Evolutionary conservation across 2,113 vertebrate species (phyloP), one percentile per base, ranked within the genome.

Genomic region (Boulengeromyrus knoepffleri): DNA sequence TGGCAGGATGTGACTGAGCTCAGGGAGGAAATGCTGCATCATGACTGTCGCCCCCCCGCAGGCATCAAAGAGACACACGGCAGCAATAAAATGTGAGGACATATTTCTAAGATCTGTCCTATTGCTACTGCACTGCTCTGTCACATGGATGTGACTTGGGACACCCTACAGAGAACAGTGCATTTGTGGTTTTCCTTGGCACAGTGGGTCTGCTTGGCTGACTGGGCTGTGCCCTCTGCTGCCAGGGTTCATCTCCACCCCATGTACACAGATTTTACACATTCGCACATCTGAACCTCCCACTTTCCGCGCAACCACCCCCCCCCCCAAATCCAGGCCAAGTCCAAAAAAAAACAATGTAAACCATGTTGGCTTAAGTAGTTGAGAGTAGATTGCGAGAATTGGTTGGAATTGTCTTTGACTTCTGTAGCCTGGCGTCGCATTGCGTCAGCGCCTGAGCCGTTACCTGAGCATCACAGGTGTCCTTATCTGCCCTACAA

Each of bases 1-100:
- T 91, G 90, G 93, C 95, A 96, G 95, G 95, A 96, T 94, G 95
- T 94, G 94, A 94, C 93, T 92, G 92, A 85, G 84, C 87, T 90
- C 91, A 92, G 92, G 92, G 84, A 94, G 94, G 94, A 95, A 95
- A 93, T 89, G 90, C 94, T 93, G 92, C 90, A 93, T 94, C 91
- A 47, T 47, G 95, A 93, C 93, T 92, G 80, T 90, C 93, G 90
- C 89, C 89, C 10, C 10, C 47, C 49, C 88, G 13, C 17, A 10
- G 36, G 49, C 74, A 19, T 84, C 74, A 56, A 52, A 74, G 88
- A 84, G 21, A 56, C 5, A 19, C 12, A 0, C 27, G 47, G 88
- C 24, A n/a, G 52, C 50, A 36, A 53, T 36, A 36, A 87, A 15
- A 39, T 1, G 42, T 66, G 53, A 58, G 88, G 70, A 42, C 50